Evolutionary conservation across 2,888 invertebrate species (phyloP).

Genomic region (Drosophila borealis): DNA sequence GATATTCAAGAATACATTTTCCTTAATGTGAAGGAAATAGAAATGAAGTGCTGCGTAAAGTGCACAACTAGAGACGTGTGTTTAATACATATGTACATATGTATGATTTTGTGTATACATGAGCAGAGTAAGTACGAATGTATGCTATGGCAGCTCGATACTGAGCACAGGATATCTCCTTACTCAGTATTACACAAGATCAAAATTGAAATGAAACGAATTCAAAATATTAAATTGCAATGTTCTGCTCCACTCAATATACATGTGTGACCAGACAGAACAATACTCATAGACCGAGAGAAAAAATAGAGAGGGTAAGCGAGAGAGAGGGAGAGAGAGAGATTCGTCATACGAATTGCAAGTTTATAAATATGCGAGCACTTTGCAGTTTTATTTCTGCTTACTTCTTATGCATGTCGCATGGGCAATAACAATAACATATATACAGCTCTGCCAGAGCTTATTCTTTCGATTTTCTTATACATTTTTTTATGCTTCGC

Average conservation of each 20-base stretch:
- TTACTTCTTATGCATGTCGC: conserved; percentile 73
- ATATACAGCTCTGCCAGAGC: conserved; percentile 43
- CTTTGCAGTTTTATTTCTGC: conserved; percentile 10
- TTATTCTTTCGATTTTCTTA: conserved; percentile 63
- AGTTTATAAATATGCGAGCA: conserved; percentile 2
- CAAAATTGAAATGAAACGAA: neutral
- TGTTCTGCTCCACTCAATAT: too few species aligned
- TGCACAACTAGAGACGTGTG: too few species aligned
- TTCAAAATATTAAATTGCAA: neutral
- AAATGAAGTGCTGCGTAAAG: too few species aligned
- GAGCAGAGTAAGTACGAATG: too few species aligned
- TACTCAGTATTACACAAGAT: too few species aligned
- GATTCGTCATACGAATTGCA: conserved; percentile 3
- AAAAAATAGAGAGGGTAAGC: neutral
- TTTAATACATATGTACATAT: too few species aligned
- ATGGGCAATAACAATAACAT: conserved; percentile 69
- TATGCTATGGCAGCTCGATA: too few species aligned
- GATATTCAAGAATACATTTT: too few species aligned
- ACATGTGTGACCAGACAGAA: neutral
- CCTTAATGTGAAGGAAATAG: too few species aligned
- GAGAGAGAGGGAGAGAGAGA: too few species aligned
- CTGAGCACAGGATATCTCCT: too few species aligned
- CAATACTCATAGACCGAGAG: neutral
- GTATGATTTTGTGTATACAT: too few species aligned
- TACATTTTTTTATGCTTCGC: conserved; percentile 56